Evolutionary conservation across 2,888 invertebrate genomes (phyloP).

Genomic region (Villa cingulata): DNA sequence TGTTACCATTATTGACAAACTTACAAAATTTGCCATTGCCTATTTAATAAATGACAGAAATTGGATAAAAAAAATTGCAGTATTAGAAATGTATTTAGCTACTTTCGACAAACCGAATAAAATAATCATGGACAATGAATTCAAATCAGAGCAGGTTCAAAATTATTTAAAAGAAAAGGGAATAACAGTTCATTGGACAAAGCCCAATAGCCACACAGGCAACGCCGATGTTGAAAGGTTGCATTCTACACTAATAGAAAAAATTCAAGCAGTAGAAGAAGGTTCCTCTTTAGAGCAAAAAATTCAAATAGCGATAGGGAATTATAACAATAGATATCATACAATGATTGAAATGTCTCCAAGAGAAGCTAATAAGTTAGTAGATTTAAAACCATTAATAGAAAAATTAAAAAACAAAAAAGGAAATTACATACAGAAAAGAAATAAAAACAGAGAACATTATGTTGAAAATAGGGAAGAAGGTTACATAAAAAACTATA

Average conservation of each 20-base stretch:
- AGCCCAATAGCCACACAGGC: slow-evolving; percentile 3
- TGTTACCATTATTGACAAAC: slow-evolving; percentile 6
- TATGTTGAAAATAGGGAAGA: neutral
- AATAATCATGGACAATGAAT: slow-evolving; percentile 5
- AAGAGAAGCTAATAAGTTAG: neutral
- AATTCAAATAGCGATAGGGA: neutral
- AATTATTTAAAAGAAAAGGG: slow-evolving; percentile 1
- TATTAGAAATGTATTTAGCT: slow-evolving; percentile 1
- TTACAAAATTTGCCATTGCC: slow-evolving; percentile 4
- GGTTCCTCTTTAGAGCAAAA: neutral
- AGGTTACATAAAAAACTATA: neutral
- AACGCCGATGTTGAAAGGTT: slow-evolving; percentile 3
- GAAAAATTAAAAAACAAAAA: neutral
- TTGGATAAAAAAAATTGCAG: slow-evolving; percentile 1
- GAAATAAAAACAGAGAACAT: neutral
- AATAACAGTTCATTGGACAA: slow-evolving; percentile 4
- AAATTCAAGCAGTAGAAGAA: neutral
- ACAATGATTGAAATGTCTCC: neutral
- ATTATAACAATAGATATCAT: neutral
- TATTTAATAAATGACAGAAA: slow-evolving; percentile 4
- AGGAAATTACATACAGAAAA: neutral
- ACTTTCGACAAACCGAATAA: slow-evolving; percentile 4
- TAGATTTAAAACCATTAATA: neutral
- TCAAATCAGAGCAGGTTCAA: slow-evolving; percentile 1
- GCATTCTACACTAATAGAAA: slow-evolving; percentile 6